Conservation (phyloP, 1,140 invertebrate species). For the Xylocopa sonorina region DNA sequence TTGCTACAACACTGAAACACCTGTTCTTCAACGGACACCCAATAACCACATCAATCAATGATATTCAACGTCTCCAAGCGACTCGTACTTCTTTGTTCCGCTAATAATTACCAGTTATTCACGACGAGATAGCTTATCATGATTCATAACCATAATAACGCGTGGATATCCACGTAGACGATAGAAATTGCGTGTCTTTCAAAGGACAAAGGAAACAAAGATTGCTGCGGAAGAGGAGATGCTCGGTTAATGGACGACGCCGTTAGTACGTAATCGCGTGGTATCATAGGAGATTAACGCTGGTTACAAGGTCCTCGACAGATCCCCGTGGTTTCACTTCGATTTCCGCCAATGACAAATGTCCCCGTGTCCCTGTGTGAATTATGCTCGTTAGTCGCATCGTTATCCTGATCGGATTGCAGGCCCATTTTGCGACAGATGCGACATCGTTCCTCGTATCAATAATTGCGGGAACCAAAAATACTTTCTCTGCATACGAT, state of each 20-base stretch:
- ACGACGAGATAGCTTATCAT: background rate
- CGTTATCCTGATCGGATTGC: too few relatives aligned
- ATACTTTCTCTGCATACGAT: too few relatives aligned
- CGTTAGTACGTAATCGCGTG: background rate
- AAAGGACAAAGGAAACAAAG: background rate
- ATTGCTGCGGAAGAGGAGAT: background rate
- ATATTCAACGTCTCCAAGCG: background rate
- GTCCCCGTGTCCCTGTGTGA: too few relatives aligned
- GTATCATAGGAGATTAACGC: background rate
- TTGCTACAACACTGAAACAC: too few relatives aligned
- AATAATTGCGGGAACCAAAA: too few relatives aligned
- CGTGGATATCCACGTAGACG: background rate
- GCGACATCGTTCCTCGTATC: too few relatives aligned
- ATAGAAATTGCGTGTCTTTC: constrained; percentile 1
- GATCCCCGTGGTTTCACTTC: background rate
- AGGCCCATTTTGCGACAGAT: too few relatives aligned
- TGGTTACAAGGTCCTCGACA: background rate
- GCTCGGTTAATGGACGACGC: background rate
- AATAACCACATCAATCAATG: too few relatives aligned
- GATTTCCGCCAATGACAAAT: background rate
- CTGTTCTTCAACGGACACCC: too few relatives aligned
- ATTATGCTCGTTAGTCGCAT: too few relatives aligned
- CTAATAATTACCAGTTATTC: background rate
- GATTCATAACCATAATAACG: background rate
- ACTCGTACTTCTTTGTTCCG: background rate